A percentile compares a stretch with the other conserved stretches of the same genome.
These are phyloP conservation scores for Amazona vittata DNA, from an alignment of 2,113 vertebrate species.

Conservation along the genomic window DNA sequence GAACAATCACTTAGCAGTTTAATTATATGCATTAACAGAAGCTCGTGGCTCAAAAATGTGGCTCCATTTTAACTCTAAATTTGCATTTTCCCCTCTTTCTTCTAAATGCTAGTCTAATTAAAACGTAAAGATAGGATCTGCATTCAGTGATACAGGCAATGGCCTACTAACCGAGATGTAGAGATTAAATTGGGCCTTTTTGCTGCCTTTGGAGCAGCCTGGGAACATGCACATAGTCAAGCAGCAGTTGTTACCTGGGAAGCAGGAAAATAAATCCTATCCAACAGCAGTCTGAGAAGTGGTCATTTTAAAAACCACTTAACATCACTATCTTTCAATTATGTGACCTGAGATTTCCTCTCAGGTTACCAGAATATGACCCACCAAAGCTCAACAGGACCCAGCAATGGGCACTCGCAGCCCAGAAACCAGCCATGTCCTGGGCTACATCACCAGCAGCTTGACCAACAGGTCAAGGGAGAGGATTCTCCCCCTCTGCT, in stretches of 20 bases:
- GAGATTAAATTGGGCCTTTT: background rate
- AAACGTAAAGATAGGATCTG: background rate
- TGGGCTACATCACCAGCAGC: background rate
- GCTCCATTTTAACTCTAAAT: background rate
- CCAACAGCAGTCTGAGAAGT: background rate
- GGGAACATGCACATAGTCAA: fast-evolving
- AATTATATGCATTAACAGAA: slow-evolving; percentile 33
- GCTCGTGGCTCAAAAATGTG: background rate
- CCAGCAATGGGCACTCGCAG: background rate
- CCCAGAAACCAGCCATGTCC: background rate
- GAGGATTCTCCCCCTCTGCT: background rate
- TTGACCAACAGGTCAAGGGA: background rate
- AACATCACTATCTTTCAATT: background rate
- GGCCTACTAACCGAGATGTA: background rate
- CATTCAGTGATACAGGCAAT: background rate
- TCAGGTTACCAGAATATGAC: background rate
- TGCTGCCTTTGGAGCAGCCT: background rate
- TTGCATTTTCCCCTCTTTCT: background rate
- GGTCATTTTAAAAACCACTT: background rate
- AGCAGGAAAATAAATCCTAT: background rate
- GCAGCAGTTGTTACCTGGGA: background rate
- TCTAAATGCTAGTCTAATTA: background rate
- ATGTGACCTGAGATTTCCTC: background rate
- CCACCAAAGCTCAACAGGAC: background rate
- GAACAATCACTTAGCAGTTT: slow-evolving; percentile 33